These are phyloP conservation scores for Latrodectus geometricus DNA, from an alignment of 1,140 invertebrate species.

Conservation along the genomic window DNA sequence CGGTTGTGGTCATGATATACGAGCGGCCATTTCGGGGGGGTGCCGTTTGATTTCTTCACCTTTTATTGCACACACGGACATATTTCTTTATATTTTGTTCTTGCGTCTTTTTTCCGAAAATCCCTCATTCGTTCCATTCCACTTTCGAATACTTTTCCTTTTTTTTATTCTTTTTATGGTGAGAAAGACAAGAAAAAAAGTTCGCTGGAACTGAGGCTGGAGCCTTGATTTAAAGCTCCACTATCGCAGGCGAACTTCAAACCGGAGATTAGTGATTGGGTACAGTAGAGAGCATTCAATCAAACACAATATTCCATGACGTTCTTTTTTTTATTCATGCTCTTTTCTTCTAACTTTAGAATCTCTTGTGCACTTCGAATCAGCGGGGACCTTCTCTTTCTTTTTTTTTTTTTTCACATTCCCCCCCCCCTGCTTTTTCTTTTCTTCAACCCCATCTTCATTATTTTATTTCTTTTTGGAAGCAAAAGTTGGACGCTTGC, in stretches of 20 bases:
- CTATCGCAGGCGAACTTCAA: conserved; percentile 7
- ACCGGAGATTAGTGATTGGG: conserved; percentile 57
- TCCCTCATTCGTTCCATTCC: conserved; percentile 30
- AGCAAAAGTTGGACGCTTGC: conserved; percentile 46
- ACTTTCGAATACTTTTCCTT: neutral
- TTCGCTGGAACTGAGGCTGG: neutral
- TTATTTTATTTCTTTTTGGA: conserved; percentile 17
- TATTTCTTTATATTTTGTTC: conserved; percentile 10
- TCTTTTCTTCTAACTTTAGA: conserved; percentile 12
- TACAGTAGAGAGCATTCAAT: conserved; percentile 57
- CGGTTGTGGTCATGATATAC: conserved; percentile 42
- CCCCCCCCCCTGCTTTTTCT: conserved; percentile 2
- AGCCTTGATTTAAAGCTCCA: conserved; percentile 16
- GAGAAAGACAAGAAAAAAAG: neutral
- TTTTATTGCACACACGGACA: conserved; percentile 33
- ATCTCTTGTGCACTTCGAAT: conserved; percentile 35
- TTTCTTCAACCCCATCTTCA: neutral
- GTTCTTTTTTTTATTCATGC: conserved; percentile 12
- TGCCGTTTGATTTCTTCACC: conserved; percentile 50
- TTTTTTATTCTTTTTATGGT: neutral
- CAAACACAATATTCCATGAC: conserved; percentile 56
- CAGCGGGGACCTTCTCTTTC: conserved; percentile 16
- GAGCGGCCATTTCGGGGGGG: conserved; percentile 32
- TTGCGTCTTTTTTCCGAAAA: neutral
- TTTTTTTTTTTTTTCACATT: neutral